phyloP scores from a whole-genome alignment of 64 coral and sea anemone genomes.

The Pocillopora damicornis region DNA sequence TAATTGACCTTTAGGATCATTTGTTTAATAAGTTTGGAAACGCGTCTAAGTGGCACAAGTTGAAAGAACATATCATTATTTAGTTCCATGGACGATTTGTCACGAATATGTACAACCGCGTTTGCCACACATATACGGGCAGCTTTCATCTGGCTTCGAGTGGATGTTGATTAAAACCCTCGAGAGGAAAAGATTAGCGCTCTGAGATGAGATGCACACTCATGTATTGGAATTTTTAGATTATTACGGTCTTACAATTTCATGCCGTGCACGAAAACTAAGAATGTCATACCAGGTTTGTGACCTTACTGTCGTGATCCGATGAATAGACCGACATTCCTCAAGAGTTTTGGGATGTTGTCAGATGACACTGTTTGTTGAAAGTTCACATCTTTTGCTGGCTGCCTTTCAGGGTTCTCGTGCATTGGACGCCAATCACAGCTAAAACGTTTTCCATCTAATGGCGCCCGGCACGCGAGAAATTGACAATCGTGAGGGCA shows the following conservation, averaged over 20 bases:
- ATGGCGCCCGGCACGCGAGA: not conserved
- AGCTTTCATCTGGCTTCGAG: slow-evolving; percentile 18
- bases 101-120: not conserved
- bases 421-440: slow-evolving; percentile 9
- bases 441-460: not conserved
- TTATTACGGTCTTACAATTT: not conserved
- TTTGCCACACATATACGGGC: not conserved
- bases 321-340: not conserved
- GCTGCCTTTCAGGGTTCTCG: slow-evolving; percentile 1
- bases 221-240: not conserved
- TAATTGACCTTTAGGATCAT: not conserved
- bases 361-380: slow-evolving; percentile 22
- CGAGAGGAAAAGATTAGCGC: slow-evolving; percentile 19
- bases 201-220: not conserved
- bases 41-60: not conserved
- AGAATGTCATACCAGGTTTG: slow-evolving; percentile 8
- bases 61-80: not conserved
- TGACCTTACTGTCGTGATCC: not conserved
- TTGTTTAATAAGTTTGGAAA: not conserved
- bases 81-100: not conserved
- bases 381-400: slow-evolving; percentile 6
- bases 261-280: not conserved
- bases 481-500: slow-evolving; percentile 17
- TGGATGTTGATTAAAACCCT: slow-evolving; percentile 33
- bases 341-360: not conserved